Base-by-base conservation (phyloP, 64 coral and sea anemone species). In the Montipora foliosa region DNA sequence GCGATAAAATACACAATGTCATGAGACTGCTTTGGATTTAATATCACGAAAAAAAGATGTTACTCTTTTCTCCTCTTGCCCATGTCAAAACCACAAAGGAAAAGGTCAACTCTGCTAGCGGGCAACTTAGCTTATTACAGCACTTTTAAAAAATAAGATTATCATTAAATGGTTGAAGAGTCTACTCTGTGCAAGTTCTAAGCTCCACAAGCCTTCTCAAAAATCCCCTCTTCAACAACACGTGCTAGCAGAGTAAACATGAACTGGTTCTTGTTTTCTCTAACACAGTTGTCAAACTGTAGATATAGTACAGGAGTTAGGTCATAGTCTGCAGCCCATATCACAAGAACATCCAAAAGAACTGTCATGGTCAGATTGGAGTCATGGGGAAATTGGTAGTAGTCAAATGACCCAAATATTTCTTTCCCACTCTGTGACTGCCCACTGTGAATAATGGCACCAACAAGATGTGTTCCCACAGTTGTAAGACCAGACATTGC, bases 361-460 rank as follows among this genome's bases (percentile, higher is more conserved):
- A 81, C 79, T 50, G 44, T 81, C 49, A 81, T 81, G 44, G 79
- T 70, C 5, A 57, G 52, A 57, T 57, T 57, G 52, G 52, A 57
- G 52, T 57, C 52, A 2, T 57, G 52, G 52, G 52, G 52, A 57
- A 57, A 57, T 10, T 57, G 6, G 10, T 57, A 89, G 10, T 70
- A 89, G 47, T 89, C 87, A 89, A 89, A 70, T n/a, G 45, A 89
- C 2, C 59, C 87, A 89, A 52, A 89, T 8, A 89, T 46, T 17
- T 89, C 59, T 51, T 89, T 89, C 17, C 87, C 87, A 12, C 13
- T 29, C 53, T 50, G 74, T 2, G 29, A 17, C 17, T 76, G 75
- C 19, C 88, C 88, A 67, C 51, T 90, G 88, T 90, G 88, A 75
- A 76, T 66, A 16, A 90, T 90, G 8, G 49, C 51, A 4, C 88